These are phyloP conservation scores for Electrophaes corylata DNA, from an alignment of 2,888 invertebrate species.

Conservation along the genomic window DNA sequence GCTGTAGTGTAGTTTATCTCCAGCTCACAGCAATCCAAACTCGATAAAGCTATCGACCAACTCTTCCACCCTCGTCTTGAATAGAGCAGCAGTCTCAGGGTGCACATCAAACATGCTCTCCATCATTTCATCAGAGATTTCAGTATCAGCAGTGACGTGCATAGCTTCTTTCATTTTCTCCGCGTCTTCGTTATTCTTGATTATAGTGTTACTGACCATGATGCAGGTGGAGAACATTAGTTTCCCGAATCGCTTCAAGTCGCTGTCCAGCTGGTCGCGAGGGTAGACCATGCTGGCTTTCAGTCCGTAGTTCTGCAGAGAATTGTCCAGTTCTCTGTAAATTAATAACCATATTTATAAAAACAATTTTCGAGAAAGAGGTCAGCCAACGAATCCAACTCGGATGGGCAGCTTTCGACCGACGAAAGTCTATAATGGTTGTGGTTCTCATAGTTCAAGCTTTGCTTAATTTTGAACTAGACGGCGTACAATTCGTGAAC, in stretches of 20 bases:
- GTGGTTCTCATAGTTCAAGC: not conserved
- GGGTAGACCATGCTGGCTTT: slow-evolving; percentile 47
- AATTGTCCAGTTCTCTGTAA: slow-evolving; percentile 43
- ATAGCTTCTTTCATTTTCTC: slow-evolving; percentile 18
- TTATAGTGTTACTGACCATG: slow-evolving; percentile 35
- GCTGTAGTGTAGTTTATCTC: too few species aligned
- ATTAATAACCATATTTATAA: too few species aligned
- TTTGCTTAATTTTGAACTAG: too few species aligned
- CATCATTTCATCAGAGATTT: not conserved
- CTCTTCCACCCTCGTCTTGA: slow-evolving; percentile 21
- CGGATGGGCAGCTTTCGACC: too few species aligned
- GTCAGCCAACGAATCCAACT: too few species aligned
- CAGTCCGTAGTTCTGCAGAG: slow-evolving; percentile 42
- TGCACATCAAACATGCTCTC: not conserved
- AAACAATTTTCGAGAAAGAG: too few species aligned
- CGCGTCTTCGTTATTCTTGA: slow-evolving; percentile 44
- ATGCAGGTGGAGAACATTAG: slow-evolving; percentile 35
- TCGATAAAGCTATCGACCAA: slow-evolving; percentile 27
- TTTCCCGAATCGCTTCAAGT: slow-evolving; percentile 46
- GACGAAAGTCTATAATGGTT: too few species aligned
- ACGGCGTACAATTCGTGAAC: too few species aligned
- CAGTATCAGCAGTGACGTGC: not conserved
- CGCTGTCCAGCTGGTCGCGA: slow-evolving; percentile 47
- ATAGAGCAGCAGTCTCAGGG: slow-evolving; percentile 3
- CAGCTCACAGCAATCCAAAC: slow-evolving; percentile 21